Base-by-base conservation (phyloP, 2,888 invertebrate genomes). In the Amphipyra berbera region DNA sequence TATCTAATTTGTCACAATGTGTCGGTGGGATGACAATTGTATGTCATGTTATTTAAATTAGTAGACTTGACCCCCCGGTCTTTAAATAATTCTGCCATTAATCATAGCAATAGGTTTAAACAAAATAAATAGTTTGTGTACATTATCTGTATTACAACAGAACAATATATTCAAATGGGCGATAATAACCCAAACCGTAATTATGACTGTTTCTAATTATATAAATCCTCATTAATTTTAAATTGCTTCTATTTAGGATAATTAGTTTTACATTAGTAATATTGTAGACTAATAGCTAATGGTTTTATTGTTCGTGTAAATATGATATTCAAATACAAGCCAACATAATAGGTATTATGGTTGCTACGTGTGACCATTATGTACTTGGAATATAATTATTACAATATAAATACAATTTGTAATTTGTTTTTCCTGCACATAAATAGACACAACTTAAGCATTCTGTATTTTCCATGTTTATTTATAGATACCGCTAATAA, bases 181-280 rank as follows among this genome's bases (percentile, higher is more conserved):
- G 2, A 21, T 21, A 21, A 21, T 21, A 21, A 1, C 3, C 21
- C 1, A 21, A 21, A 21, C 1, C 21, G 21, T 45, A 6, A 12
- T 12, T 2, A 38, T 30, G 30, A 30, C 30, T 30, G n/a, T 7
- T 0, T 7, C 30, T 30, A 30, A 30, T 30, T 30, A 30, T 30
- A 7, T 4, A 2, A 6, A 21, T 30, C 30, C 30, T 6, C 30
- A 30, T 30, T 7, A 45, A 13, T 7, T 30, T 7, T 3, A 7
- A 45, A 30, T n/a, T 45, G 45, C 45, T 45, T 30, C 13, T 13
- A 45, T 45, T 45, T 7, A 30, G 30, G 30, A 4, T 45, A 45
- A 45, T 45, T 45, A 45, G 12, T 30, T n/a, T 30, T 45, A 45
- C 30, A 45, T 45, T n/a, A 45, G 27, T 30, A 30, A 30, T 30